Conservation (phyloP, 2,113 vertebrate genomes). For the Columba janthina region DNA sequence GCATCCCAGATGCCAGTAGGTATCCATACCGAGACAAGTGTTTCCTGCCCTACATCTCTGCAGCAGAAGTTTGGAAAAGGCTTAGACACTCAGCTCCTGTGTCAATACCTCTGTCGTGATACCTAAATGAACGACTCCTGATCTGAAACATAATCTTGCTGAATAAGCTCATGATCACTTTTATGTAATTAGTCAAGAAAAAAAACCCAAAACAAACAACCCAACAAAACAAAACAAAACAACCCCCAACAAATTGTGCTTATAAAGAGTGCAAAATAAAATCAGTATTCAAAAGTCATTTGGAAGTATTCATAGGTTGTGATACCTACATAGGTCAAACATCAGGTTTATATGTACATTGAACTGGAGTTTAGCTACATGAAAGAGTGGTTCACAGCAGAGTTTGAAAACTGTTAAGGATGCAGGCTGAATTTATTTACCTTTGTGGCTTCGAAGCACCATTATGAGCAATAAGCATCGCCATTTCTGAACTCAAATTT, state of each 20-base stretch:
- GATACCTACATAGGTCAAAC: background rate
- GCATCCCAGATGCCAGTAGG: background rate
- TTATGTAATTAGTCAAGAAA: background rate
- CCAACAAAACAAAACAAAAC: background rate
- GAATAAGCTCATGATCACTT: background rate
- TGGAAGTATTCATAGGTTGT: background rate
- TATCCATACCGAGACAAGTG: background rate
- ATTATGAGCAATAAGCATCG: background rate
- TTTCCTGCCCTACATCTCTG: background rate
- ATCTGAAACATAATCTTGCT: background rate
- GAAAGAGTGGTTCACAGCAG: background rate
- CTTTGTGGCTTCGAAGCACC: background rate
- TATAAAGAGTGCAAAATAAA: background rate
- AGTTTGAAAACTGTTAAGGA: background rate
- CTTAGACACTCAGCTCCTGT: background rate
- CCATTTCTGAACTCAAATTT: background rate
- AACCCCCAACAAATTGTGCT: background rate
- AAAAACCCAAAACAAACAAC: background rate
- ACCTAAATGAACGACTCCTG: background rate
- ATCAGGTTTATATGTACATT: background rate
- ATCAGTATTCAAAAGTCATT: background rate
- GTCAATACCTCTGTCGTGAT: background rate
- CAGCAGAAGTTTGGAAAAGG: background rate
- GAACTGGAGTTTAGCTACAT: background rate
- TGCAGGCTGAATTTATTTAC: background rate